Base-by-base conservation (phyloP, 2,113 vertebrate genomes). In the Strix uralensis region DNA sequence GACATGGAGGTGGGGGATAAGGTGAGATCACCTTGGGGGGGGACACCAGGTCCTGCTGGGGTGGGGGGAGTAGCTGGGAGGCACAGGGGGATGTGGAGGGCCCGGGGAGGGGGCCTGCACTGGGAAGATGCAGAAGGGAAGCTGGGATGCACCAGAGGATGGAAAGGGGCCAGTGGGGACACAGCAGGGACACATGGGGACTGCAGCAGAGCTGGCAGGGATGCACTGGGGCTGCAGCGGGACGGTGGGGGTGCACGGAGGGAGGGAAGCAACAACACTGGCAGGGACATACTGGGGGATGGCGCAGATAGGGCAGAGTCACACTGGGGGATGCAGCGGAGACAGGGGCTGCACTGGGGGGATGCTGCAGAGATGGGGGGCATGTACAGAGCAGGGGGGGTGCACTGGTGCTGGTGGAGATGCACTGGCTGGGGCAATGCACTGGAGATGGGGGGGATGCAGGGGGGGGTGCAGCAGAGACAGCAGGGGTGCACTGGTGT, bases 201-300 rank as follows among this genome's bases (percentile, higher is more conserved):
- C 42, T 63, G n/a, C 44, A 36, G 46, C 46, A 61, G 46, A 61
- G 66, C 61, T 70, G 61, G 15, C 44, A 30, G 58, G 15, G 29
- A 23, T 13, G 26, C 17, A 26, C 23, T 29, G 42, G n/a, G 55
- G 34, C 26, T 5, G 1, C 49, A 70, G 38, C 3, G 20, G 61
- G 79, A n/a, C 36, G 47, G 36, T 9, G 17, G 10, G 34, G 51
- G 30, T 59, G n/a, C 34, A 20, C 1, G 20, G 42, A 23, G 46
- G 46, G 42, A 30, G 47, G 29, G 38, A 54, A 11, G 19, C 15
- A 59, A 66, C 55, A 91, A 21, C 30, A 17, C 51, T 30, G 61
- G 23, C 38, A 7, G 40, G n/a, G 69, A 54, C 0, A 0, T 8
- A 17, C 3, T 1, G 58, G 16, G 46, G 44, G 21, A 49, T 6